Percentiles rank a stretch among this genome's conserved stretches.
These are phyloP conservation scores for Eupithecia vulgata DNA, from an alignment of 2,888 invertebrate species.

Conservation along the genomic window DNA sequence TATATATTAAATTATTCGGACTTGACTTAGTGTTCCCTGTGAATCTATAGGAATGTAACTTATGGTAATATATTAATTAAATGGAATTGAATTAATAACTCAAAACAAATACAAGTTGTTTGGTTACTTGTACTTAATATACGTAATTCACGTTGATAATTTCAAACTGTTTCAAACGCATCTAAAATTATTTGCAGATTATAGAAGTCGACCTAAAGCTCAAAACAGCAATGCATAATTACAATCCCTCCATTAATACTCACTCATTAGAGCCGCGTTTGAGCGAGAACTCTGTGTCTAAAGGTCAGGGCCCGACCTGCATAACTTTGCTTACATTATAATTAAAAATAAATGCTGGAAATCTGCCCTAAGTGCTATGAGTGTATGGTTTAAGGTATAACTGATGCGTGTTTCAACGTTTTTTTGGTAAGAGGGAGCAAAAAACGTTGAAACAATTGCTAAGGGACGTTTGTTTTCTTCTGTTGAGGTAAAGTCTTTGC, in stretches of 20 bases:
- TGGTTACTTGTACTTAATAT: too few species aligned
- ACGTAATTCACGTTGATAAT: not conserved
- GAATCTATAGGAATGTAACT: too few species aligned
- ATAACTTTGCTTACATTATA: not conserved
- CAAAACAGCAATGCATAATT: not conserved
- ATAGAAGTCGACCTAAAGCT: not conserved
- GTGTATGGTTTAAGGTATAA: too few species aligned
- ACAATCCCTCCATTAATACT: not conserved
- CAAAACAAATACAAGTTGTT: too few species aligned
- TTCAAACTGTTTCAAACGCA: not conserved
- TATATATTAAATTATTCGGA: too few species aligned
- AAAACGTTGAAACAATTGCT: not conserved
- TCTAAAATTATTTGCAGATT: not conserved
- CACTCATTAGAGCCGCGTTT: not conserved
- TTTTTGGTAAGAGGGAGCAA: too few species aligned
- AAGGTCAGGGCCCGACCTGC: not conserved
- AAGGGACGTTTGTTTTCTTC: too few species aligned
- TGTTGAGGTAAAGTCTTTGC: too few species aligned
- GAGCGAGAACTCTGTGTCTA: not conserved
- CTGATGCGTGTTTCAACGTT: too few species aligned
- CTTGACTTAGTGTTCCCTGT: too few species aligned
- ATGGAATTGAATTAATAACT: too few species aligned
- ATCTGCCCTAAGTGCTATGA: not conserved
- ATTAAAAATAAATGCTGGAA: not conserved
- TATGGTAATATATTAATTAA: too few species aligned